phyloP scores from a whole-genome alignment of 1,140 invertebrate genomes.

The Panulirus ornatus region DNA sequence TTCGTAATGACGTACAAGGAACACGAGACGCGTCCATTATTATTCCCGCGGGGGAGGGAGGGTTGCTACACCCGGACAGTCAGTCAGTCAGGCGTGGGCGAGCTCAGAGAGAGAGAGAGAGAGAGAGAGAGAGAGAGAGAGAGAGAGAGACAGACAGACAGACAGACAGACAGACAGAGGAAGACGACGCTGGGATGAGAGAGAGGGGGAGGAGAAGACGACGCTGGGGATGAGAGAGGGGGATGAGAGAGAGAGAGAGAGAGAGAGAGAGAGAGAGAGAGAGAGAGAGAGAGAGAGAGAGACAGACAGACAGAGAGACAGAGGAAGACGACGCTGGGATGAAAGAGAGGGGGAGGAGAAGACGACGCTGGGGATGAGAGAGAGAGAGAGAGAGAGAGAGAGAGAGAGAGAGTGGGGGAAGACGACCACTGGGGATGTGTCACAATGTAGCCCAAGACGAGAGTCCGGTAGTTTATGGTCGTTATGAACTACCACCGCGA shows the following conservation, averaged over 20 bases:
- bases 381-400: too few species aligned
- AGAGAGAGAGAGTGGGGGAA: neutral
- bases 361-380: neutral
- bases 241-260: neutral
- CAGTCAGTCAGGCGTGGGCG: too few species aligned
- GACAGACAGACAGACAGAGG: neutral
- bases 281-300: slow-evolving; percentile 13
- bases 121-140: slow-evolving; percentile 15
- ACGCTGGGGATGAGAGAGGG: neutral
- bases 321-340: neutral
- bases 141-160: neutral
- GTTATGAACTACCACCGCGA: too few species aligned
- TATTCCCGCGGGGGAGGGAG: neutral
- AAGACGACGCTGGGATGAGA: neutral
- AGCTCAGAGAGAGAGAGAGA: too few species aligned
- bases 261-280: neutral
- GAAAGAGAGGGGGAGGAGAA: neutral
- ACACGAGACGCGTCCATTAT: too few species aligned
- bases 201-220: slow-evolving; percentile 1
- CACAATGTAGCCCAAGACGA: too few species aligned
- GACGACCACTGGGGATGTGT: too few species aligned
- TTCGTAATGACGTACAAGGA: too few species aligned
- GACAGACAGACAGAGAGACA: neutral
- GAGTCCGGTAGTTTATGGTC: too few species aligned
- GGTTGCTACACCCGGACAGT: too few species aligned